Conservation (phyloP, 2,888 invertebrate species). For the Sarcophaga subvicina region DNA sequence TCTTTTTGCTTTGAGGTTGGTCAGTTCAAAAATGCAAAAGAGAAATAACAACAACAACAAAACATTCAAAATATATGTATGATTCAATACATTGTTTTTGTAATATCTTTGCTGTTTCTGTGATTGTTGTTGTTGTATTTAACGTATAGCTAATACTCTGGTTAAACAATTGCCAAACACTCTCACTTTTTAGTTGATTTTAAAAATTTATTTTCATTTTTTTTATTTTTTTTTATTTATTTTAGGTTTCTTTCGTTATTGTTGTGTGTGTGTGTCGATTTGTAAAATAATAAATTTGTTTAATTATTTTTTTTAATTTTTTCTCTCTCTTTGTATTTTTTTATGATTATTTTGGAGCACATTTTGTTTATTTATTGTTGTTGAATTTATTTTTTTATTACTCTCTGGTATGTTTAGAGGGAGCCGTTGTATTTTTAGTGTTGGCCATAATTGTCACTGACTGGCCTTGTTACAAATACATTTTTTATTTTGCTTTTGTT, state of each 20-base stretch:
- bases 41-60: conserved; percentile 19
- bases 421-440: not conserved
- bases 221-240: not conserved
- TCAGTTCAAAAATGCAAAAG: conserved; percentile 54
- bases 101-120: not conserved
- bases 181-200: conserved; percentile 64
- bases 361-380: too few species aligned
- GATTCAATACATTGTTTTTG: conserved; percentile 48
- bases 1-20: conserved; percentile 61
- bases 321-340: not conserved
- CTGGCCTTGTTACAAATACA: conserved; percentile 40
- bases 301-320: conserved; percentile 13
- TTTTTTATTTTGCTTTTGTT: not conserved
- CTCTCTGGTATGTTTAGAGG: conserved; percentile 3
- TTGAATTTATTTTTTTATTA: not conserved
- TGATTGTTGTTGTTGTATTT: conserved; percentile 28
- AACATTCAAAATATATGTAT: conserved; percentile 20
- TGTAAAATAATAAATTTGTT: conserved; percentile 36
- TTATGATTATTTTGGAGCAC: not conserved
- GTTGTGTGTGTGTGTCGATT: conserved; percentile 24
- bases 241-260: conserved; percentile 4
- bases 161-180: conserved; percentile 67
- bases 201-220: too few species aligned
- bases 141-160: not conserved
- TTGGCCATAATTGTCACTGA: conserved; percentile 21